phyloP scores from a whole-genome alignment of 2,888 invertebrate genomes.

The Tenthredo scrophulariae region DNA sequence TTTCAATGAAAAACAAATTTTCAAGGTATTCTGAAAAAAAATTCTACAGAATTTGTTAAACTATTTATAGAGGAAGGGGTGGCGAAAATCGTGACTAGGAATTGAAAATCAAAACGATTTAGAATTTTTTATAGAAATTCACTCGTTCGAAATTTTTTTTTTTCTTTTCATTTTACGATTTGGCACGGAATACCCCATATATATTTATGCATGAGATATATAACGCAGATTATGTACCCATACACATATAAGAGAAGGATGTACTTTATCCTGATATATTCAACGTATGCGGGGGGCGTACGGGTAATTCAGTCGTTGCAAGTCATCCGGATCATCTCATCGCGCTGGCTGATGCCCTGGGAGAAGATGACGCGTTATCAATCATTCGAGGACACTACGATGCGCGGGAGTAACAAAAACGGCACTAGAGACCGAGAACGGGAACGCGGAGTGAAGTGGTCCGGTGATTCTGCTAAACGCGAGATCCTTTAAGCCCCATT shows the following conservation, averaged over 20 bases:
- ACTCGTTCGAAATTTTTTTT: background rate
- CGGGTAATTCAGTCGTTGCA: conserved; percentile 74
- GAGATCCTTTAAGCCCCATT: conserved; percentile 67
- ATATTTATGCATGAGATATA: conserved; percentile 35
- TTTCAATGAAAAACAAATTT: too few species aligned
- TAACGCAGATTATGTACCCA: background rate
- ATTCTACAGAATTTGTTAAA: too few species aligned
- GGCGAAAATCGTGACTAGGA: too few species aligned
- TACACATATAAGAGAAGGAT: conserved; percentile 57
- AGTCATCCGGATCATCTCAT: conserved; percentile 75
- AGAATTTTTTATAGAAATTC: too few species aligned
- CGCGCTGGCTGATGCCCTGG: background rate
- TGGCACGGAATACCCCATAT: background rate
- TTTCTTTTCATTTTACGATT: background rate
- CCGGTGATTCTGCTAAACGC: conserved; percentile 73
- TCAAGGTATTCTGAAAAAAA: too few species aligned
- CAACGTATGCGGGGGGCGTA: conserved; percentile 66
- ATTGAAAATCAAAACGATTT: too few species aligned
- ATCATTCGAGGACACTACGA: conserved; percentile 73
- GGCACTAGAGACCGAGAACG: conserved; percentile 59
- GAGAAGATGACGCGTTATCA: conserved; percentile 64
- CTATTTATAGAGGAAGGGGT: too few species aligned
- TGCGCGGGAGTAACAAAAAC: conserved; percentile 46
- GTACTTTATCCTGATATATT: conserved; percentile 69
- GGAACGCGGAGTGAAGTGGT: conserved; percentile 71